Base-by-base conservation (phyloP, 2,888 invertebrate species). In the Apamea monoglypha region DNA sequence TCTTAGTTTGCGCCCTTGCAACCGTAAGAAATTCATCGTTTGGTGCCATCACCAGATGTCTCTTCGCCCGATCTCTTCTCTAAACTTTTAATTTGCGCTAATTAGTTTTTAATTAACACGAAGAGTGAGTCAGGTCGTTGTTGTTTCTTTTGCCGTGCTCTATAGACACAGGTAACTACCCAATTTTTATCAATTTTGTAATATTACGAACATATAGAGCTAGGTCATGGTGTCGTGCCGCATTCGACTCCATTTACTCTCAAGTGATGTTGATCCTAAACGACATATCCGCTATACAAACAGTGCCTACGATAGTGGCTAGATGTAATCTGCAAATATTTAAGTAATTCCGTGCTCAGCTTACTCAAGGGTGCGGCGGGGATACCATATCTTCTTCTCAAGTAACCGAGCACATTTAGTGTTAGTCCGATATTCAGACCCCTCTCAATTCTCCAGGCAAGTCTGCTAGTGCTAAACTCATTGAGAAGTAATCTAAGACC, bases 1-100 rank as follows among this genome's bases (percentile, higher is more conserved):
- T 94, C 95, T 94, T 93, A 93, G 93, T 93, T 92, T 92, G 91
- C 91, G 92, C 90, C 91, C 91, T 92, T 92, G 91, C 91, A 91
- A 88, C 89, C 88, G 91, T 90, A 90, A 91, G 88, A 90, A 92
- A 90, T 91, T 89, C 89, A 84, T 90, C 90, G 84, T 88, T 88
- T 84, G 87, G 87, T 89, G 86, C 90, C 88, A 88, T 88, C 88
- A 88, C 87, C 92, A 93, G 92, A 92, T 93, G 92, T 89, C 91
- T 87, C 91, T 86, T 86, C 83, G 84, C 83, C 76, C 81, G 80
- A 83, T 78, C 76, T 82, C 77, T 83, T 74, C 81, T 84, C 81
- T 83, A 59, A 74, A 73, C 77, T 86, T 86, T 86, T 83, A 84
- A 76, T 86, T 66, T 74, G 72, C 79, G 61, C 81, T 84, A 82